Percentiles rank a stretch among this genome's conserved stretches.
Conservation (phyloP, 1,140 invertebrate species). For the Cephus cinctus region DNA sequence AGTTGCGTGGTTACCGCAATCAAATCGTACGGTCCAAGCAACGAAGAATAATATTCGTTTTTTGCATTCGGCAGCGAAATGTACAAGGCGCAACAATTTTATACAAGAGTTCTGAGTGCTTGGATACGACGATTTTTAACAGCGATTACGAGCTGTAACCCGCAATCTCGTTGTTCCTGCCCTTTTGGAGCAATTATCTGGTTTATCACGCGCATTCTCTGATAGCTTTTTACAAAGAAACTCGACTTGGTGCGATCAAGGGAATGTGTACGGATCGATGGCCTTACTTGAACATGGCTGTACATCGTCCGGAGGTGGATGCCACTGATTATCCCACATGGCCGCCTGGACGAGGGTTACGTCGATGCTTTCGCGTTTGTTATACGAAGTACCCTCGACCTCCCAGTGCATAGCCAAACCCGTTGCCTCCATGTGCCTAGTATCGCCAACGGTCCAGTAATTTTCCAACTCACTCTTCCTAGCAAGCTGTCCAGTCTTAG, state of each 20-base stretch:
- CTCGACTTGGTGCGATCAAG: no score
- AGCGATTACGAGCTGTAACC: no score
- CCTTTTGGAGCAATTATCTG: no score
- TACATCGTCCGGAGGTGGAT: conserved; percentile 55
- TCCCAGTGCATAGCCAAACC: conserved; percentile 44
- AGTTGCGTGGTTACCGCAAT: no score
- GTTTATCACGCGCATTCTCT: no score
- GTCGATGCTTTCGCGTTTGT: conserved; percentile 28
- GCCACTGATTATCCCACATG: conserved; percentile 44
- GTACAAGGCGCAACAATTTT: conserved; percentile 39
- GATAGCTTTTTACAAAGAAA: no score
- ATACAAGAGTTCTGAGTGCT: conserved; percentile 28
- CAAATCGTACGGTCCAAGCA: conserved; percentile 13
- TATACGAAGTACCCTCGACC: conserved; percentile 32
- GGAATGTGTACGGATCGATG: conserved; percentile 53
- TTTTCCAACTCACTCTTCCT: conserved; percentile 36
- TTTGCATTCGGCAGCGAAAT: conserved; percentile 38
- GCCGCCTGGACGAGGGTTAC: conserved; percentile 35
- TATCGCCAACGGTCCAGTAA: conserved; percentile 29
- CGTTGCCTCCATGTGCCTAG: conserved; percentile 33
- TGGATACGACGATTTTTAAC: conserved; percentile 15
- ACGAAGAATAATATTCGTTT: conserved; percentile 21
- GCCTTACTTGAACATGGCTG: conserved; percentile 63
- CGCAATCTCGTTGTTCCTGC: no score
- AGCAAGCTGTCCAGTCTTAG: conserved; percentile 26